These are phyloP conservation scores for Halocynthia aurantium DNA, from an alignment of 23 tunicate species.

Conservation along the genomic window DNA sequence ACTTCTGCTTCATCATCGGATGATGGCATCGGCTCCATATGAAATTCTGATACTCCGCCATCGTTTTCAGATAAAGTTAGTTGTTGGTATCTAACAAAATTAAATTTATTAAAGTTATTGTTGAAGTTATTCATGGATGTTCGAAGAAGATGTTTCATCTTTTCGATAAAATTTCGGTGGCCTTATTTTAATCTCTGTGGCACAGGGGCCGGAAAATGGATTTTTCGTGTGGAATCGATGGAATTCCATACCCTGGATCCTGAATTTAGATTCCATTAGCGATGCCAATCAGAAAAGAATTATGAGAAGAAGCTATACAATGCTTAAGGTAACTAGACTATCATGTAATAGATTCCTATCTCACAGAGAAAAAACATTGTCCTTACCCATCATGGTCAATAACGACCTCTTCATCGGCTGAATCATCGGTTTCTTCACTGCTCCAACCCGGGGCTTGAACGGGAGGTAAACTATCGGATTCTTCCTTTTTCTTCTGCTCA, in stretches of 20 bases:
- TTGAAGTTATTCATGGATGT: too few relatives aligned
- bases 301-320: not conserved
- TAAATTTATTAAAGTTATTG: not conserved
- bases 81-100: slow-evolving; percentile 21
- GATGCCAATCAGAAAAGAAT: not conserved
- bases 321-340: too few relatives aligned
- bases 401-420: slow-evolving; percentile 8
- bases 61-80: slow-evolving; percentile 16
- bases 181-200: too few relatives aligned
- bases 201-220: too few relatives aligned
- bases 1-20: slow-evolving; percentile 7
- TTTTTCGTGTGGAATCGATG: too few relatives aligned
- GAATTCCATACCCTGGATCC: too few relatives aligned
- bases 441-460: not conserved
- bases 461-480: not conserved
- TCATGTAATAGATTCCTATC: too few relatives aligned
- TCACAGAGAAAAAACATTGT: not conserved
- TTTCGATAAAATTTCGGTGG: too few relatives aligned
- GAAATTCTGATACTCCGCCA: slow-evolving; percentile 9
- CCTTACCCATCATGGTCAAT: slow-evolving; percentile 19
- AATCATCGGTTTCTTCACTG: slow-evolving; percentile 25
- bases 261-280: not conserved
- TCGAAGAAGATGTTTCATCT: too few relatives aligned
- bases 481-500: slow-evolving; percentile 23
- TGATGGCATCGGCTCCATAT: not conserved